Evolutionary conservation across 2,888 invertebrate species (phyloP).

Genomic region (Caenorhabditis uteleia): DNA sequence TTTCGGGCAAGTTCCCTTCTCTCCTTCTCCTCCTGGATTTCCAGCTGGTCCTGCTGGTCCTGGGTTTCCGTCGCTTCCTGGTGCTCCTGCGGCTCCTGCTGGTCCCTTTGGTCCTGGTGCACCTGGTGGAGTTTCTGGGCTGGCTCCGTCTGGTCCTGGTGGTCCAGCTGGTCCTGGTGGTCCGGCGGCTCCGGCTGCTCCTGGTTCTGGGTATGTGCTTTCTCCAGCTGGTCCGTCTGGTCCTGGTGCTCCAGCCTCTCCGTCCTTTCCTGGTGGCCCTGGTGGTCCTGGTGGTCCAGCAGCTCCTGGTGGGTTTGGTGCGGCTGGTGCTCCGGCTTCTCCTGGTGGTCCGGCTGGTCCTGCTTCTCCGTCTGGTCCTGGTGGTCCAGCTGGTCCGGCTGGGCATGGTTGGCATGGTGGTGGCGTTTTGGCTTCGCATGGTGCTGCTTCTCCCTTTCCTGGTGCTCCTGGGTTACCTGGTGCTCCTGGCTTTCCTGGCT

Average conservation of each 20-base stretch:
- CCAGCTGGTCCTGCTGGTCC: conserved; percentile 50
- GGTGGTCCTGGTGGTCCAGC: conserved; percentile 38
- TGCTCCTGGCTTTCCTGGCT: conserved; percentile 42
- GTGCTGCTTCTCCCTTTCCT: conserved; percentile 24
- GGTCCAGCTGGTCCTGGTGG: conserved; percentile 42
- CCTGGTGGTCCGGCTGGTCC: conserved; percentile 46
- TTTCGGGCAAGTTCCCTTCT: conserved; percentile 25
- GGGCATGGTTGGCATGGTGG: conserved; percentile 44
- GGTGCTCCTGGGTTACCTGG: conserved; percentile 24
- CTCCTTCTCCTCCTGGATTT: conserved; percentile 24
- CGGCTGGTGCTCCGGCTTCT: conserved; percentile 32
- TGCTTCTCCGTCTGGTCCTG: conserved; percentile 47
- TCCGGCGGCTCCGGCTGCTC: conserved; percentile 23
- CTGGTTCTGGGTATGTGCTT: conserved; percentile 8
- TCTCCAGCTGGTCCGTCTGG: conserved; percentile 13
- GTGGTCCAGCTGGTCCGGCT: conserved; percentile 54
- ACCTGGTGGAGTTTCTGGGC: conserved; percentile 34
- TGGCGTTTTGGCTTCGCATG: conserved; percentile 29
- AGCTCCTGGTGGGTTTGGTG: conserved; percentile 18
- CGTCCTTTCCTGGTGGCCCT: conserved; percentile 33
- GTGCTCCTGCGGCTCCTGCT: conserved; percentile 50
- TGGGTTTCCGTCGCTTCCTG: conserved; percentile 36
- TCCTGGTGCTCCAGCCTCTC: conserved; percentile 31
- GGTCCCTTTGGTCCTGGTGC: conserved; percentile 49
- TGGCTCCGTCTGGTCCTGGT: conserved; percentile 39